A percentile compares a stretch with the other conserved stretches of the same genome.
Conservation (phyloP, 23 tunicate genomes). For the Diplosoma virens region DNA sequence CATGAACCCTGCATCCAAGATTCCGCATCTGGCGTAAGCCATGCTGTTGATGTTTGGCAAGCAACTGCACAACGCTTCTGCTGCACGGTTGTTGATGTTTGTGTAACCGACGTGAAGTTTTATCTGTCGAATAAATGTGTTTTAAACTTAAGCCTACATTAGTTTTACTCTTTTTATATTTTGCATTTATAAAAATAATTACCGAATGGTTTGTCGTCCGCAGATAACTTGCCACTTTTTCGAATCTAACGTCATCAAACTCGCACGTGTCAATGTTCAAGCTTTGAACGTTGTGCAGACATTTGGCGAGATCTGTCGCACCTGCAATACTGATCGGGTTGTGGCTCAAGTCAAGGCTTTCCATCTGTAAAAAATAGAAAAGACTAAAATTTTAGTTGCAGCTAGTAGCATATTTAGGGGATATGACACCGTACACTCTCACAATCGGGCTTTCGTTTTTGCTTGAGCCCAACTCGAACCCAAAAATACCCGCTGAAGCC, state of each 20-base stretch:
- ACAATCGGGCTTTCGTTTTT: no score
- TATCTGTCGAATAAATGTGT: not conserved
- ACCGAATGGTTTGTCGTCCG: not conserved
- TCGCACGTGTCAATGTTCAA: not conserved
- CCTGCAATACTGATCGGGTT: not conserved
- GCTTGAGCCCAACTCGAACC: no score
- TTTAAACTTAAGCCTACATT: no score
- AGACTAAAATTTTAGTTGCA: no score
- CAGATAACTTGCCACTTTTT: not conserved
- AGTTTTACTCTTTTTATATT: no score
- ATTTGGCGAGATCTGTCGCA: not conserved
- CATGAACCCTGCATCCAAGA: slow-evolving; percentile 2
- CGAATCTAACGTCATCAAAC: not conserved
- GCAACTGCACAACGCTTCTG: not conserved
- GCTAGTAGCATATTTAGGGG: no score
- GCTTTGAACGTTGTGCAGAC: not conserved
- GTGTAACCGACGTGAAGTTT: slow-evolving; percentile 6
- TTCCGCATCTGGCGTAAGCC: slow-evolving; percentile 7
- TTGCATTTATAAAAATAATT: not conserved
- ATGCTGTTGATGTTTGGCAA: not conserved
- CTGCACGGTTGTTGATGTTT: not conserved
- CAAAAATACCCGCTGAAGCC: no score
- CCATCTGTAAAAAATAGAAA: slow-evolving; percentile 3
- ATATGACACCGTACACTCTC: no score
- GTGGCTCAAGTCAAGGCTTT: not conserved